These are phyloP conservation scores for Danio albolineatus DNA, from an alignment of 2,797 vertebrate genomes.

Conservation along the genomic window DNA sequence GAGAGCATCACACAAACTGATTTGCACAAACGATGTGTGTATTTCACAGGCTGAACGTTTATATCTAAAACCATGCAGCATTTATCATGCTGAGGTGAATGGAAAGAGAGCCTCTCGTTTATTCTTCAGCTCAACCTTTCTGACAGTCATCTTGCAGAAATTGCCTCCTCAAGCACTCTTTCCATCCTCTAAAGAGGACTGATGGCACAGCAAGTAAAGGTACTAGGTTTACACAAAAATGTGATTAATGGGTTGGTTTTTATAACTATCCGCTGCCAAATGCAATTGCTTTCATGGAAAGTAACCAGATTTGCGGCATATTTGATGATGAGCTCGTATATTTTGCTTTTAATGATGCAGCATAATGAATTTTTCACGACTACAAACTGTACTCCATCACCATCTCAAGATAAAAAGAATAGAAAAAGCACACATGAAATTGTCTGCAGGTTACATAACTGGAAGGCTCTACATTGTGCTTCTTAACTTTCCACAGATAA, in stretches of 20 bases:
- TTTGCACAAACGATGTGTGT: neutral
- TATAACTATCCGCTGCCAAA: slow-evolving; percentile 30
- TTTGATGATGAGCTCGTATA: slow-evolving; percentile 2
- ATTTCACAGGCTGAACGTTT: slow-evolving; percentile 6
- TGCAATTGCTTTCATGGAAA: slow-evolving; percentile 16
- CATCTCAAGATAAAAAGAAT: neutral
- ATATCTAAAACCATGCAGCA: neutral
- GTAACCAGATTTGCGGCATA: neutral
- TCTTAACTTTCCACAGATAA: slow-evolving; percentile 39
- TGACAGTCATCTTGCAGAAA: slow-evolving; percentile 34
- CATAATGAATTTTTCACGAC: neutral
- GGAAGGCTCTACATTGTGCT: slow-evolving; percentile 15
- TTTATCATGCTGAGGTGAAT: neutral
- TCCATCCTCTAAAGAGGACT: slow-evolving; percentile 3
- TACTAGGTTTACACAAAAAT: slow-evolving; percentile 20
- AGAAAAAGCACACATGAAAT: slow-evolving; percentile 12
- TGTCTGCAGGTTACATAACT: neutral
- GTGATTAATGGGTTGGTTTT: slow-evolving; percentile 13
- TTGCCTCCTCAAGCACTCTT: slow-evolving; percentile 5
- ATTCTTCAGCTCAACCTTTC: slow-evolving; percentile 14
- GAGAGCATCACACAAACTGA: slow-evolving; percentile 15
- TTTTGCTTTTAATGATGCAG: neutral
- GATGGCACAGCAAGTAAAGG: neutral
- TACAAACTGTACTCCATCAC: neutral
- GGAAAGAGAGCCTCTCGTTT: slow-evolving; percentile 24